These are phyloP conservation scores for Amphipyra berbera DNA, from an alignment of 2,888 invertebrate species.

Conservation along the genomic window DNA sequence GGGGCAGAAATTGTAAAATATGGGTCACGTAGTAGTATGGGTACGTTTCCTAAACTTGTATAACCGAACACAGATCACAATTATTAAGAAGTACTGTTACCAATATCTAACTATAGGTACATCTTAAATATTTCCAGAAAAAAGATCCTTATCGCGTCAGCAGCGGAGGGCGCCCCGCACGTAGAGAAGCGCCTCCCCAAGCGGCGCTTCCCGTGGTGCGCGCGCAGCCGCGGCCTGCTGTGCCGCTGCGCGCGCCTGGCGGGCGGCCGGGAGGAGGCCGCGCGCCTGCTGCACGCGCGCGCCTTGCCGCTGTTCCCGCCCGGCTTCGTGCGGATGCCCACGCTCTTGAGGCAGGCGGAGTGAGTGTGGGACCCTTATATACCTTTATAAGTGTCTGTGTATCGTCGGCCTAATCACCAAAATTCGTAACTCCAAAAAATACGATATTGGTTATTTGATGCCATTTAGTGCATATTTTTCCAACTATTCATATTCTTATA, in stretches of 20 bases:
- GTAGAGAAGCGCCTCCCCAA: constrained; percentile 91
- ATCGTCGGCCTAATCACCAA: no score
- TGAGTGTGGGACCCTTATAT: constrained; percentile 6
- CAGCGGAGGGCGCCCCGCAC: constrained; percentile 81
- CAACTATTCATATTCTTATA: no score
- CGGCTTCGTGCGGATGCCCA: constrained; percentile 91
- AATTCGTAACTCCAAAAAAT: no score
- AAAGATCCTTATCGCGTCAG: constrained; percentile 74
- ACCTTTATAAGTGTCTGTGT: no score
- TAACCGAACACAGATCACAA: no score
- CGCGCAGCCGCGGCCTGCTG: constrained; percentile 68
- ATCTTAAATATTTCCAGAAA: constrained; percentile 68
- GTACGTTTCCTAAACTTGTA: no score
- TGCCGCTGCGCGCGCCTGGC: constrained; percentile 52
- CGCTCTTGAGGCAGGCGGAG: constrained; percentile 81
- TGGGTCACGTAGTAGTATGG: no score
- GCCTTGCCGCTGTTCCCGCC: constrained; percentile 92
- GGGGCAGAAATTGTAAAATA: no score
- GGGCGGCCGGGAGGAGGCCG: constrained; percentile 70
- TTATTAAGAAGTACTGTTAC: no score
- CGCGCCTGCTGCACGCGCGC: constrained; percentile 88
- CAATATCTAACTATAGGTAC: no score
- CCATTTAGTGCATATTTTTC: no score
- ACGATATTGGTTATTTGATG: no score
- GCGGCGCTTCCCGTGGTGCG: constrained; percentile 93